Evolutionary conservation across 2,888 invertebrate species (phyloP).

Genomic region (Pseudococcus jackbeardsleyi): DNA sequence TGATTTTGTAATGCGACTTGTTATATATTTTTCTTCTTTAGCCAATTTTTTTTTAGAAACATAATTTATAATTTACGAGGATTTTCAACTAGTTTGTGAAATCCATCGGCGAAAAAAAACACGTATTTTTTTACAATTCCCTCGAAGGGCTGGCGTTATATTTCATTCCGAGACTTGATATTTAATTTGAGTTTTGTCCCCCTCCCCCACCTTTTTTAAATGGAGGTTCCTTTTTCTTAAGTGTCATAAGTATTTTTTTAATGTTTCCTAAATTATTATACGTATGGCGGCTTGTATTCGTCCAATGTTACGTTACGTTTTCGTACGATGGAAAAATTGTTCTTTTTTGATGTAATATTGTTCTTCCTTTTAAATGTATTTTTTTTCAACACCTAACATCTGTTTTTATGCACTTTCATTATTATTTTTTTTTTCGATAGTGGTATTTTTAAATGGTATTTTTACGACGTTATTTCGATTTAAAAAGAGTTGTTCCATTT

Average conservation of each 20-base stretch:
- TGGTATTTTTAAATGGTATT: neutral
- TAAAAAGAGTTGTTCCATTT: neutral
- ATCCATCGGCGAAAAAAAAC: neutral
- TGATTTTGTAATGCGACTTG: constrained; percentile 8
- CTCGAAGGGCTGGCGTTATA: neutral
- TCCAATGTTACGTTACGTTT: neutral
- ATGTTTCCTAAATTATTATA: neutral
- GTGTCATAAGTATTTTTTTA: neutral
- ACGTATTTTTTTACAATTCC: too few species aligned
- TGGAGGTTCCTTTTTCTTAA: neutral
- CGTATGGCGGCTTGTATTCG: neutral
- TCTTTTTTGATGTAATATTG: neutral
- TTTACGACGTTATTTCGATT: neutral
- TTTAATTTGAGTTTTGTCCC: too few species aligned
- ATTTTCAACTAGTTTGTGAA: neutral
- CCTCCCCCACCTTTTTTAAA: neutral
- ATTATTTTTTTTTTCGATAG: neutral
- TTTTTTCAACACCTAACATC: neutral
- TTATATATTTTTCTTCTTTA: constrained; percentile 16
- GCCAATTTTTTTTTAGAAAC: constrained; percentile 40
- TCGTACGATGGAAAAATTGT: neutral
- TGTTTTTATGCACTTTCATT: neutral
- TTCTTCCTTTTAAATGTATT: neutral
- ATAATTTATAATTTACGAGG: neutral
- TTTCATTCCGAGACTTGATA: too few species aligned